phyloP scores from a whole-genome alignment of 2,113 vertebrate genomes.

The Odocoileus virginianus region DNA sequence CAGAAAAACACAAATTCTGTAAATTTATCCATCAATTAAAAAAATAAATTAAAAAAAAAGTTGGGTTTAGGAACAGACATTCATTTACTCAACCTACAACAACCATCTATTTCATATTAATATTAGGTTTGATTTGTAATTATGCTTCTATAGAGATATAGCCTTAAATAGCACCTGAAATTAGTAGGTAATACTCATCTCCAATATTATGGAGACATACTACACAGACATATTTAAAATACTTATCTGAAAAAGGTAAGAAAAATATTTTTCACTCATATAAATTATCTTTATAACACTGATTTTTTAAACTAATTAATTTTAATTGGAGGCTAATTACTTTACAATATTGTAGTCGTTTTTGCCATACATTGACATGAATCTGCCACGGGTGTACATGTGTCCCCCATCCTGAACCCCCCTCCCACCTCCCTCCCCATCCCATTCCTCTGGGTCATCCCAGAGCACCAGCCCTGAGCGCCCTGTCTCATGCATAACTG shows the following conservation, averaged over 20 bases:
- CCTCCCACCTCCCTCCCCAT: not conserved
- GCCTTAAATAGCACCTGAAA: not conserved
- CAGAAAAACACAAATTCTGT: not conserved
- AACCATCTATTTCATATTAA: not conserved
- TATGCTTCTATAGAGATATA: not conserved
- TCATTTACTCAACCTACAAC: not conserved
- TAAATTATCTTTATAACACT: not conserved
- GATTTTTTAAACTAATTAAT: not conserved
- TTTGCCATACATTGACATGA: not conserved
- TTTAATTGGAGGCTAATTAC: not conserved
- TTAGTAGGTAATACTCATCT: not conserved
- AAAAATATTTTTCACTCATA: not conserved
- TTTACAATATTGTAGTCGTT: not conserved
- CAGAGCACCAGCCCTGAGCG: not conserved
- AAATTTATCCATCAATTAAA: not conserved
- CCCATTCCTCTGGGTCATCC: not conserved
- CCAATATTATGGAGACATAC: not conserved
- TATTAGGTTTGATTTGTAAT: not conserved
- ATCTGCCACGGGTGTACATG: not conserved
- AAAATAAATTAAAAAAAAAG: not conserved
- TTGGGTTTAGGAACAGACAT: not conserved
- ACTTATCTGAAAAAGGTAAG: not conserved
- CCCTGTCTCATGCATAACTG: not conserved
- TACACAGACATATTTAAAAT: not conserved
- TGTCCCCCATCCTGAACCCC: not conserved